phyloP scores from a whole-genome alignment of 2,113 vertebrate genomes.

The Epinephelus fuscoguttatus region DNA sequence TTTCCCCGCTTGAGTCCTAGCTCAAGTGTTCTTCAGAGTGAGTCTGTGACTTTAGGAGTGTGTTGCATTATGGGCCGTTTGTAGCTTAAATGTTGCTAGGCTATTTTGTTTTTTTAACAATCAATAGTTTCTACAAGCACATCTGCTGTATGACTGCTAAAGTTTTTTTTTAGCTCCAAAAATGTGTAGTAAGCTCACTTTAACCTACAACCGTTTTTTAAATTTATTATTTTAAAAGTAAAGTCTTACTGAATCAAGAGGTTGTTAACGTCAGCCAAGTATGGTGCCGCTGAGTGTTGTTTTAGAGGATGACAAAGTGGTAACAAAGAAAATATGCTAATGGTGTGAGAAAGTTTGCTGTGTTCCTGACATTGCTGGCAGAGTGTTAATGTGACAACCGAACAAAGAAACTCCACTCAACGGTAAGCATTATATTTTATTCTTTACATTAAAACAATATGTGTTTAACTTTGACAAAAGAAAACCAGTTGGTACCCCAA shows the following conservation, averaged over 20 bases:
- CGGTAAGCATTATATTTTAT: background rate
- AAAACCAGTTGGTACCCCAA: background rate
- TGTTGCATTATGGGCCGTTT: constrained; percentile 12
- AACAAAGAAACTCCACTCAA: background rate
- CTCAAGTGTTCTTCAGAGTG: background rate
- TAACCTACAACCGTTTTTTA: background rate
- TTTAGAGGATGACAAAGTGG: background rate
- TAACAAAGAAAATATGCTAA: background rate
- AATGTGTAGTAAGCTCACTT: background rate
- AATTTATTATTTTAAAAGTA: too few species aligned
- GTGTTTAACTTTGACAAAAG: constrained; percentile 10
- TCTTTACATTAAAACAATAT: background rate
- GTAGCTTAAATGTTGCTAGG: background rate
- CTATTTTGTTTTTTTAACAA: background rate
- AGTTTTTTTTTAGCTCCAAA: background rate
- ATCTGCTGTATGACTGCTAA: background rate
- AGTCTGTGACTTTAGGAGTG: constrained; percentile 3
- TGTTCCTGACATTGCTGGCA: background rate
- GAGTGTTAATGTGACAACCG: background rate
- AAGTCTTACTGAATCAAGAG: background rate
- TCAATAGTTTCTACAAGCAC: too few species aligned
- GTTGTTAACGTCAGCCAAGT: background rate
- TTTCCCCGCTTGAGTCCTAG: too few species aligned
- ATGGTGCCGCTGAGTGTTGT: background rate
- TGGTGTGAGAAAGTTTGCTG: background rate